Percentiles rank a stretch among this genome's conserved stretches.
phyloP scores from a whole-genome alignment of 2,797 vertebrate genomes.

The Neopelma chrysocephalum region DNA sequence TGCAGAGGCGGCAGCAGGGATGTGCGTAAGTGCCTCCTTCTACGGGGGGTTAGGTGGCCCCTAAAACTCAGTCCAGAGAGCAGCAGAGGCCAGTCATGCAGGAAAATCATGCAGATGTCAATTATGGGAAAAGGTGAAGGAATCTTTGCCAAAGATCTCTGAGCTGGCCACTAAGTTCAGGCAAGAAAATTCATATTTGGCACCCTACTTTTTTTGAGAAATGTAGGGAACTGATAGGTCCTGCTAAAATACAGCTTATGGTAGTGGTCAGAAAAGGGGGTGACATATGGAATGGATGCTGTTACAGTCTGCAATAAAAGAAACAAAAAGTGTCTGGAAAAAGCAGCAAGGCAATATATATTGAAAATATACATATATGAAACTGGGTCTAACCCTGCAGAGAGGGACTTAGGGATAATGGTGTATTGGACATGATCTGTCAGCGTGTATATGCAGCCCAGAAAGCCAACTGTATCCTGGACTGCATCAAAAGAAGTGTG shows the following conservation, averaged over 20 bases:
- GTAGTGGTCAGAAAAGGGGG: not conserved
- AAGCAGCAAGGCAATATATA: not conserved
- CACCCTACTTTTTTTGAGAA: not conserved
- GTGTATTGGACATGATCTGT: not conserved
- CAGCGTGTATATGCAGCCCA: not conserved
- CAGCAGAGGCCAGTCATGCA: not conserved
- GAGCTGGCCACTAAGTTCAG: not conserved
- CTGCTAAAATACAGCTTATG: not conserved
- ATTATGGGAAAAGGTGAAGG: not conserved
- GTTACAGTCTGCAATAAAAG: not conserved
- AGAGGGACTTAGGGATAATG: not conserved
- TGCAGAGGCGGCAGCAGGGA: not conserved
- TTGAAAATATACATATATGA: not conserved
- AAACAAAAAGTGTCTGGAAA: not conserved
- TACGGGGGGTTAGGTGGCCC: rapidly evolving
- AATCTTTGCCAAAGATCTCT: not conserved
- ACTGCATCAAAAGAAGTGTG: not conserved
- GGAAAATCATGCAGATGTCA: not conserved
- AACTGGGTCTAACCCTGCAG: not conserved
- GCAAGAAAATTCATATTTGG: not conserved
- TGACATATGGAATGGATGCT: not conserved
- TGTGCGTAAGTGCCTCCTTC: not conserved
- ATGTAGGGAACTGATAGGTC: not conserved
- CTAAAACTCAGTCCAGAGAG: not conserved
- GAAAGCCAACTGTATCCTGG: rapidly evolving